Evolutionary conservation across 2,888 invertebrate species (phyloP).

Genomic region (Epinotia nisella): DNA sequence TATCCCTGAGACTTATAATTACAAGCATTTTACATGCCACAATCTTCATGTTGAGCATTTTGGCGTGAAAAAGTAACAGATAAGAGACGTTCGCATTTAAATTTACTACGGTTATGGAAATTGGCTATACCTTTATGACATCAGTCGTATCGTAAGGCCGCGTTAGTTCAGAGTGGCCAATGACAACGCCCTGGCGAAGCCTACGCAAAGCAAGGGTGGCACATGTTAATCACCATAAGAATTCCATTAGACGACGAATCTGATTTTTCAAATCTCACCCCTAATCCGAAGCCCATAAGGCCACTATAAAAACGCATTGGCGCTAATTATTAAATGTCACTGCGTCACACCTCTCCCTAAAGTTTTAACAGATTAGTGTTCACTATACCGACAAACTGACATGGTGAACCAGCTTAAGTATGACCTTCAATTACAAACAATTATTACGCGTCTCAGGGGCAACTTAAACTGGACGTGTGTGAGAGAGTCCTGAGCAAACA

Average conservation of each 20-base stretch:
- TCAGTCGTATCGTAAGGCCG: background rate
- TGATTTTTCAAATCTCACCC: background rate
- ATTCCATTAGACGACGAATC: background rate
- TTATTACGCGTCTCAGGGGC: background rate
- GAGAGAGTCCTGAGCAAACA: background rate
- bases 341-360: constrained; percentile 58
- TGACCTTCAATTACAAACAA: background rate
- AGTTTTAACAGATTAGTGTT: constrained; percentile 56
- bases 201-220: background rate
- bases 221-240: constrained; percentile 21
- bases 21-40: too few relatives aligned
- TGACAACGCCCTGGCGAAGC: background rate
- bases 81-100: too few relatives aligned
- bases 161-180: background rate
- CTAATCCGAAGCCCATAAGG: background rate
- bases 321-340: constrained; percentile 57
- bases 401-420: background rate
- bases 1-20: too few relatives aligned
- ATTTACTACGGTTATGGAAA: too few relatives aligned
- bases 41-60: too few relatives aligned
- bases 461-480: background rate
- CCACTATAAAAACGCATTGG: constrained; percentile 2
- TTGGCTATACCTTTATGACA: background rate
- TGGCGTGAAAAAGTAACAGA: too few relatives aligned
- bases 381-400: background rate